Evolutionary conservation across 2,113 vertebrate species (phyloP), one percentile per base, ranked within the genome.

Genomic region (Melanostigma gelatinosum): DNA sequence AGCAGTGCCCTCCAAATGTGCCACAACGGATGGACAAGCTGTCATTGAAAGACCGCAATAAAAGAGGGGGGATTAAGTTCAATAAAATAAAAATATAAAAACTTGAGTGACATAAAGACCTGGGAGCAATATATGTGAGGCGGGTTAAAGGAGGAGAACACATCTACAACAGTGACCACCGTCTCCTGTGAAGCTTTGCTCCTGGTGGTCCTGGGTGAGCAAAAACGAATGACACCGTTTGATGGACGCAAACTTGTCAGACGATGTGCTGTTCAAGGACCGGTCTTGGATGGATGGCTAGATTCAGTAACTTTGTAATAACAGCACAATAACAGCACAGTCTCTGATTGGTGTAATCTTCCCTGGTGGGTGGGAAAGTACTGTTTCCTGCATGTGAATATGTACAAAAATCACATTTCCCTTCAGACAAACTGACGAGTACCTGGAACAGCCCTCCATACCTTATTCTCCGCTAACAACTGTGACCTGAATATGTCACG

Each of bases 401-500:
- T 72, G 24, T 58, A 67, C 44, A 76, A 87, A 87, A 38, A 46
- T 85, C 70, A 64, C 48, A 75, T 83, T 69, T 73, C 44, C 54
- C 77, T 83, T 72, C n/a, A 75, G 67, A 84, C 72, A 85, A 84
- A 80, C 65, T 78, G 83, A 79, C 8, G 24, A 84, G 48, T 70
- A 84, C 83, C 73, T 81, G 67, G 54, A 84, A 80, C 63, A 74
- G 68, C 75, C 74, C 73, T 72, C 38, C 1, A 83, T 78, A 79
- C 80, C 77, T 79, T 77, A 83, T 75, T 83, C 82, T 50, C 77
- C 44, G 32, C 71, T 76, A 86, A 85, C 83, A 80, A 88, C 77
- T 57, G 75, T 90, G 88, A 90, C 88, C 91, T 88, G 77, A 89
- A 92, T 90, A 91, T 83, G 88, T 92, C 89, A 11, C 79, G 82